Evolutionary conservation across 2,888 invertebrate species (phyloP).

Genomic region (Cosmia trapezina): DNA sequence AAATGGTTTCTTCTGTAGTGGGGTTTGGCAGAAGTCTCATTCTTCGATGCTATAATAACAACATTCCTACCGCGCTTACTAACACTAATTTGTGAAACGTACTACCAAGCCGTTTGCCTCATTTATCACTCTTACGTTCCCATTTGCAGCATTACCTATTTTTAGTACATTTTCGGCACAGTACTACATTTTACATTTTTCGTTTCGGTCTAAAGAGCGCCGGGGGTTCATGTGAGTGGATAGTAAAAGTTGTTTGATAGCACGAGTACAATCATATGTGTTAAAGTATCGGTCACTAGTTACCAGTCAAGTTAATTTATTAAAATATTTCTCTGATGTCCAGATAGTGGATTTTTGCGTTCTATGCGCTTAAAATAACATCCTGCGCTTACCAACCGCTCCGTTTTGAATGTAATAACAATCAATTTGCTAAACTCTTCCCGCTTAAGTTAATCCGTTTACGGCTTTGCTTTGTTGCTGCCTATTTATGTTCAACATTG

Average conservation of each 20-base stretch:
- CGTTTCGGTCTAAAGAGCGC: too few relatives aligned
- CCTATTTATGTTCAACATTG: not conserved
- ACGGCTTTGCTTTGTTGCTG: not conserved
- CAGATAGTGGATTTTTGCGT: not conserved
- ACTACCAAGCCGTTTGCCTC: not conserved
- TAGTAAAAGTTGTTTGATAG: too few relatives aligned
- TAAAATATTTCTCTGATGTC: not conserved
- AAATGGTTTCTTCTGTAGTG: not conserved
- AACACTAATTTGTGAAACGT: slow-evolving; percentile 9
- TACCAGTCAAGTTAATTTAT: too few relatives aligned
- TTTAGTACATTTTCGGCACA: not conserved
- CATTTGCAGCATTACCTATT: not conserved
- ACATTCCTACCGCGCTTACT: not conserved
- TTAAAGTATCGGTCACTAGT: too few relatives aligned
- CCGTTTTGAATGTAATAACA: slow-evolving; percentile 7
- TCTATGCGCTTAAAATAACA: slow-evolving; percentile 1
- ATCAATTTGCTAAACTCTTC: not conserved
- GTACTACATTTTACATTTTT: too few relatives aligned
- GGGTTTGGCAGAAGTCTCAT: not conserved
- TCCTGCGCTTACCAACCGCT: not conserved
- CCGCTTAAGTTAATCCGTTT: not conserved
- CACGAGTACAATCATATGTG: too few relatives aligned
- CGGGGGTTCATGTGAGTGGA: too few relatives aligned
- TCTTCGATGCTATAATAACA: not conserved
- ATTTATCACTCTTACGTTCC: slow-evolving; percentile 4